These are phyloP conservation scores for Drosophila punjabiensis DNA, from an alignment of 1,140 invertebrate genomes.

Conservation along the genomic window DNA sequence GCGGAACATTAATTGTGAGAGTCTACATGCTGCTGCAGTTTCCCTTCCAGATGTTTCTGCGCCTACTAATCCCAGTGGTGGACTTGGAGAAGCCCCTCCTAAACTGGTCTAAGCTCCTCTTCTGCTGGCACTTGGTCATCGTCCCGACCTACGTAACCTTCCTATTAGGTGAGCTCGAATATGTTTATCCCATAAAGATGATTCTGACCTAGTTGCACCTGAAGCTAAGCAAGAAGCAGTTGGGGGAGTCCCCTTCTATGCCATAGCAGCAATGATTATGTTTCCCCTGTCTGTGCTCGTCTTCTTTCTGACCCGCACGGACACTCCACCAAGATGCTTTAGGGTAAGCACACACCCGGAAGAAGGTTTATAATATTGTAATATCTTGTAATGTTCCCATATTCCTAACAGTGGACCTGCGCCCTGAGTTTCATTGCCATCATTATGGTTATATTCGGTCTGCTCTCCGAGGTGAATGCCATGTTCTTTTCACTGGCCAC, in stretches of 20 bases:
- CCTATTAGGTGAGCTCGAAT: slow-evolving; percentile 10
- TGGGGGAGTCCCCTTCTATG: not conserved
- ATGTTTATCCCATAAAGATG: not conserved
- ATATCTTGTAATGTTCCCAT: not conserved
- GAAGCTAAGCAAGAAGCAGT: not conserved
- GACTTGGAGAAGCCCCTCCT: slow-evolving; percentile 20
- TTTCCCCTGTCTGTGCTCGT: not conserved
- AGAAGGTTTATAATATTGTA: not conserved
- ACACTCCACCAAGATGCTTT: slow-evolving; percentile 24
- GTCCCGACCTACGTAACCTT: slow-evolving; percentile 10
- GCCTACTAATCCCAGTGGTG: slow-evolving; percentile 34
- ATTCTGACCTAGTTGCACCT: not conserved
- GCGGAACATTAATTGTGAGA: not conserved
- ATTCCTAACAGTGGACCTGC: slow-evolving; percentile 6
- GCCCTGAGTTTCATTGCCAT: slow-evolving; percentile 4
- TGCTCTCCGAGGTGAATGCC: slow-evolving; percentile 22
- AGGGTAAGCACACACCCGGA: not conserved
- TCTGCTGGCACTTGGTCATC: slow-evolving; percentile 11
- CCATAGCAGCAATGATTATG: not conserved
- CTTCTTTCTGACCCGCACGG: slow-evolving; percentile 35
- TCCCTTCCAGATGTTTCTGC: slow-evolving; percentile 20
- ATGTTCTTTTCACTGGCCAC: slow-evolving; percentile 39
- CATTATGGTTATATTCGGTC: slow-evolving; percentile 18
- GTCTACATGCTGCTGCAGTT: slow-evolving; percentile 2
- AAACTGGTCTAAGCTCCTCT: slow-evolving; percentile 48